A percentile compares a stretch with the other conserved stretches of the same genome.
Conservation (phyloP, 2,113 vertebrate genomes). For the Gorsachius goisagi region DNA sequence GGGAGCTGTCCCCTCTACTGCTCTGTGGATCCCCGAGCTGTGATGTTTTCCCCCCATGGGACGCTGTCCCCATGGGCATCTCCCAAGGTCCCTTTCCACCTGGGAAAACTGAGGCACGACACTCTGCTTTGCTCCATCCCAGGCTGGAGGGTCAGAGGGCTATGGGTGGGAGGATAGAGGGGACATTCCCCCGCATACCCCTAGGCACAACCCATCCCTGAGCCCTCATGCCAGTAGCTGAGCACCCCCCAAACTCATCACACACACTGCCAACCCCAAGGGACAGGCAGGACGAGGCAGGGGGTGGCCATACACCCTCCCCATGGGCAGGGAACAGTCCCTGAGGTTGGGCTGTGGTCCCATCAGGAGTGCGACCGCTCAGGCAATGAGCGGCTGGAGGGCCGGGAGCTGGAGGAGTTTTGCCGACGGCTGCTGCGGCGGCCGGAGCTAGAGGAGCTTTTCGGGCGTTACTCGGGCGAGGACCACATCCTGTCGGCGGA, state of each 20-base stretch:
- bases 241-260: background rate
- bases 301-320: rapidly evolving
- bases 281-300: background rate
- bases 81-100: background rate
- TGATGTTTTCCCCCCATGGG: background rate
- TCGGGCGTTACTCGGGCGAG: constrained; percentile 84
- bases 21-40: background rate
- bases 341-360: background rate
- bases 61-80: background rate
- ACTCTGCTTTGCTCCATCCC: background rate
- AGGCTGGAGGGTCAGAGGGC: background rate
- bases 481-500: constrained; percentile 81
- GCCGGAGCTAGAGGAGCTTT: constrained; percentile 89
- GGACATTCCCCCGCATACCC: rapidly evolving
- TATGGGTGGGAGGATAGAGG: background rate
- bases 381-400: constrained; percentile 83
- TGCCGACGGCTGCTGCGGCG: constrained; percentile 88
- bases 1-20: background rate
- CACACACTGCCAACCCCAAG: rapidly evolving
- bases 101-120: background rate
- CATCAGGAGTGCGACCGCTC: constrained; percentile 88
- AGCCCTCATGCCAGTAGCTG: background rate
- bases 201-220: too few species aligned
- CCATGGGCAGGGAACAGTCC: background rate
- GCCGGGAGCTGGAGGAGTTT: constrained; percentile 90